phyloP scores from a whole-genome alignment of 2,797 vertebrate genomes.

The Presbytis comata region DNA sequence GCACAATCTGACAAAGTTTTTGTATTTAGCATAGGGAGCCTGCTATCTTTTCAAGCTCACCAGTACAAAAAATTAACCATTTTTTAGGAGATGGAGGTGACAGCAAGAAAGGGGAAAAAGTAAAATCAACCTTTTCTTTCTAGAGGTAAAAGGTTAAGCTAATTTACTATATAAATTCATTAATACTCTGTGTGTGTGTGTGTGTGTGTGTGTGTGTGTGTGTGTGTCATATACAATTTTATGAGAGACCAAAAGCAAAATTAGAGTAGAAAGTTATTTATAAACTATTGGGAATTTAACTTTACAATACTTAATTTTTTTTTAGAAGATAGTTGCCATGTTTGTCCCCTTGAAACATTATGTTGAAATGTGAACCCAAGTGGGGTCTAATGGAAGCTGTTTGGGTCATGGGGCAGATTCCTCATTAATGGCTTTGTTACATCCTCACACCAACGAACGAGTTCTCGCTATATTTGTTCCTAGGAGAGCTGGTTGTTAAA shows the following conservation, averaged over 20 bases:
- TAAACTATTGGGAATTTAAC: not conserved
- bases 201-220: not conserved
- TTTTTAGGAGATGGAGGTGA: not conserved
- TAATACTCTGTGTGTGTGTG: not conserved
- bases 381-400: not conserved
- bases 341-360: not conserved
- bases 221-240: not conserved
- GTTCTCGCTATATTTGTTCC: not conserved
- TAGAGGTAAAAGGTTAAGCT: not conserved
- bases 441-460: not conserved
- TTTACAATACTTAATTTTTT: not conserved
- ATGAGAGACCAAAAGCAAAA: not conserved
- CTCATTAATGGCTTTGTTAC: not conserved
- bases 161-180: not conserved
- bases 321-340: not conserved
- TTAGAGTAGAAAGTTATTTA: not conserved
- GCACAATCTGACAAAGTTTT: constrained; percentile 2
- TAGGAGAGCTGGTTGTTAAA: not conserved
- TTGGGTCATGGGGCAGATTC: not conserved
- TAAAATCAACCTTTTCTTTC: constrained; percentile 27
- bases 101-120: not conserved
- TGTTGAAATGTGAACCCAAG: not conserved
- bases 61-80: not conserved
- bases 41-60: not conserved
- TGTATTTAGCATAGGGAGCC: not conserved